Evolutionary conservation across 92 coral and sea anemone genomes (phyloP).

Genomic region (Palythoa caribaeorum): DNA sequence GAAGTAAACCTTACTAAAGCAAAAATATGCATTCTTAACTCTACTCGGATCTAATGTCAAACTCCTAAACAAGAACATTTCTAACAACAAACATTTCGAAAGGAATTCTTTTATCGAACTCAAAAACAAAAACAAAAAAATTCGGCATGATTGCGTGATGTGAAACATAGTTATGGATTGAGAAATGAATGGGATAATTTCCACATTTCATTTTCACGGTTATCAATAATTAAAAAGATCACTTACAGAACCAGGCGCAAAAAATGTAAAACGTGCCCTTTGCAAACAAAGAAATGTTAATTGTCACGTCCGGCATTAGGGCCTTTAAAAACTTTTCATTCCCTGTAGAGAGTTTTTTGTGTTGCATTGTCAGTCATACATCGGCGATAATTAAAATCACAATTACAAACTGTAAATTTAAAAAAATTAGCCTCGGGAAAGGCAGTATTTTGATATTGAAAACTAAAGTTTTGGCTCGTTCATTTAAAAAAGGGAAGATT

Average conservation of each 20-base stretch:
- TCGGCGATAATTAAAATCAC: background rate
- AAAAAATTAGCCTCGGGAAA: too few species aligned
- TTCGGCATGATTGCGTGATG: background rate
- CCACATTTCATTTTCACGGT: background rate
- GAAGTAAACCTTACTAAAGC: background rate
- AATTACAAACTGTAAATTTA: background rate
- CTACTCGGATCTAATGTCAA: constrained; percentile 17
- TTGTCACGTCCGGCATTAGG: constrained; percentile 26
- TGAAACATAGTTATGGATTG: background rate
- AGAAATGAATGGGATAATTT: background rate
- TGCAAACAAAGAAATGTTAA: background rate
- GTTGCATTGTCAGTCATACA: background rate
- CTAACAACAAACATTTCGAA: background rate
- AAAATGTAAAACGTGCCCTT: background rate
- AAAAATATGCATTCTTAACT: background rate
- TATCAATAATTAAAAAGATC: constrained; percentile 15
- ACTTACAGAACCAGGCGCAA: background rate
- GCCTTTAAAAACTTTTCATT: background rate
- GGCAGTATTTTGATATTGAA: too few species aligned
- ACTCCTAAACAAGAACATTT: too few species aligned
- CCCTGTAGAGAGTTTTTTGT: background rate
- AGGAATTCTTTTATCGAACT: background rate
- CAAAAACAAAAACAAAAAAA: background rate
- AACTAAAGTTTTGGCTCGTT: too few species aligned
- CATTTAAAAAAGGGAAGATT: too few species aligned